Evolutionary conservation across 2,888 invertebrate species (phyloP).

Genomic region (Ctena decussata): DNA sequence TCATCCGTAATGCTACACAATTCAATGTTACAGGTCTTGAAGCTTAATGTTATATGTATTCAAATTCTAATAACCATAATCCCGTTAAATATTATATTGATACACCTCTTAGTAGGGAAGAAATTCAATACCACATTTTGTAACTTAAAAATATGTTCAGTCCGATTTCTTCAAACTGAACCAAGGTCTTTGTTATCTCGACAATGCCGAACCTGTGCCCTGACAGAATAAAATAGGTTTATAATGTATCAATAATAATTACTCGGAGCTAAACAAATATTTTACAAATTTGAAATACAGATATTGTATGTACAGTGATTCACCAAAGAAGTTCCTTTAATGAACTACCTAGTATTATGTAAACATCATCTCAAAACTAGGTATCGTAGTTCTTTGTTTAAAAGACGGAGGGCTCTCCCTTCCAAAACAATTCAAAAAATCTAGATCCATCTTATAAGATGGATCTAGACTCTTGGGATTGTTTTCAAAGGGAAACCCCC

Average conservation of each 20-base stretch:
- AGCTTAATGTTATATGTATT: background rate
- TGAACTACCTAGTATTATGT: too few species aligned
- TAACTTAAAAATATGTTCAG: background rate
- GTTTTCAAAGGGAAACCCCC: too few species aligned
- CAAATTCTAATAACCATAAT: background rate
- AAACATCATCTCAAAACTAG: too few species aligned
- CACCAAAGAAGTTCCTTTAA: too few species aligned
- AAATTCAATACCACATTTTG: background rate
- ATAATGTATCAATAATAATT: conserved; percentile 6
- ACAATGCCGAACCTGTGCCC: background rate
- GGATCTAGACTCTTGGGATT: too few species aligned
- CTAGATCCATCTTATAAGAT: too few species aligned
- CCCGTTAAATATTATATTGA: background rate
- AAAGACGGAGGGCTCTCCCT: too few species aligned
- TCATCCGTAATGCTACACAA: too few species aligned
- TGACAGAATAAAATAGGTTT: background rate
- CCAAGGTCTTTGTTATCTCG: background rate
- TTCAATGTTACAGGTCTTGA: too few species aligned
- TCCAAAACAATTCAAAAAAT: too few species aligned
- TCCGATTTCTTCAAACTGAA: background rate
- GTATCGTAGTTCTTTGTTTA: too few species aligned
- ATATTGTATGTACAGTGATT: background rate
- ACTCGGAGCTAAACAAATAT: background rate
- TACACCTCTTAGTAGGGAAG: background rate
- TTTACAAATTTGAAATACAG: background rate